These are phyloP conservation scores for Synergus laeviventris DNA, from an alignment of 2,888 invertebrate species.

Conservation along the genomic window DNA sequence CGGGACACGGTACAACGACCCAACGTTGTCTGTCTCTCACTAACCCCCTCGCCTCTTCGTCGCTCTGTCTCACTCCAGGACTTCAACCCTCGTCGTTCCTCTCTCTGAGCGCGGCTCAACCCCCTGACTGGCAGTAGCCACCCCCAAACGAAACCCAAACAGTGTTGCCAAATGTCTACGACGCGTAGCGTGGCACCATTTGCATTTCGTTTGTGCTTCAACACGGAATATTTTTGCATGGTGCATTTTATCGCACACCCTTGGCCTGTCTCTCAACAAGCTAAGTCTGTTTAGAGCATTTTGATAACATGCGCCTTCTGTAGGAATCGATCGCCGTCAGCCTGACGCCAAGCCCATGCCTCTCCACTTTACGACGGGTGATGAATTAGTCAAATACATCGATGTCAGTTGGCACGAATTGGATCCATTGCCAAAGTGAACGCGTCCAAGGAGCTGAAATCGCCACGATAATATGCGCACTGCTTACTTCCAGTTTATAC, in stretches of 20 bases:
- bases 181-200: constrained; percentile 70
- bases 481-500: not conserved
- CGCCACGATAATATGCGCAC: constrained; percentile 2
- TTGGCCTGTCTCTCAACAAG: constrained; percentile 31
- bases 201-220: constrained; percentile 73
- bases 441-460: constrained; percentile 17
- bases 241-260: constrained; percentile 62
- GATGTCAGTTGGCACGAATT: constrained; percentile 27
- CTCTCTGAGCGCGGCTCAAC: constrained; percentile 63
- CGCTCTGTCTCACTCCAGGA: constrained; percentile 47
- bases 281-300: constrained; percentile 56
- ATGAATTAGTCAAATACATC: constrained; percentile 31
- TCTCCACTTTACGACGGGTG: constrained; percentile 6
- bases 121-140: constrained; percentile 67
- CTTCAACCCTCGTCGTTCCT: constrained; percentile 52
- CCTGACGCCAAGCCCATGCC: constrained; percentile 34
- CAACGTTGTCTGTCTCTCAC: constrained; percentile 62
- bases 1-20: constrained; percentile 71
- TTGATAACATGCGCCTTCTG: constrained; percentile 48
- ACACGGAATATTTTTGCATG: constrained; percentile 70
- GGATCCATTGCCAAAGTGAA: not conserved
- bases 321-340: constrained; percentile 52
- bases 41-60: constrained; percentile 47
- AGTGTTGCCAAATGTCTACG: constrained; percentile 74
- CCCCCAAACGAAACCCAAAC: constrained; percentile 69